A percentile compares a stretch with the other conserved stretches of the same genome.
Evolutionary conservation across 2,888 invertebrate species (phyloP).

Genomic region (Phaonia tiefii): DNA sequence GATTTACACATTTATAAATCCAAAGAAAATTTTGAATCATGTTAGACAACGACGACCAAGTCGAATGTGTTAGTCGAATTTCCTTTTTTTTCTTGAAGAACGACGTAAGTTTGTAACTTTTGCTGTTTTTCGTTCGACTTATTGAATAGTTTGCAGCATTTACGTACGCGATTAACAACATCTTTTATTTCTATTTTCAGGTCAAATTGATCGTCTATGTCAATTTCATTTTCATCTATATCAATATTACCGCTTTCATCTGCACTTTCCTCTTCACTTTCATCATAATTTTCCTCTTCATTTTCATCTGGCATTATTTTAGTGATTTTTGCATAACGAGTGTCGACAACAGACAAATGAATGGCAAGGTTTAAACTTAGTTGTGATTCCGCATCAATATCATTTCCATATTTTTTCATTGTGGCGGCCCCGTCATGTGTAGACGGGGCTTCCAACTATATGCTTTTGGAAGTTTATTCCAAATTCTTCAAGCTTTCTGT

Average conservation of each 20-base stretch:
- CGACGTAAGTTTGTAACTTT: too few relatives aligned
- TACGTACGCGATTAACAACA: too few relatives aligned
- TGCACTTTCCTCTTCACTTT: neutral
- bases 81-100: neutral
- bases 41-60: too few relatives aligned
- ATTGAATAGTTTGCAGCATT: too few relatives aligned
- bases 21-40: too few relatives aligned
- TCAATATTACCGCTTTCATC: neutral
- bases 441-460: too few relatives aligned
- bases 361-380: constrained; percentile 23
- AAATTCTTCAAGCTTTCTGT: constrained; percentile 11
- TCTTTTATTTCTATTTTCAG: neutral
- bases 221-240: neutral
- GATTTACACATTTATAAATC: too few relatives aligned
- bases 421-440: constrained; percentile 23
- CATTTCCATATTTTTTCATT: constrained; percentile 29
- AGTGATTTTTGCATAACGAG: neutral
- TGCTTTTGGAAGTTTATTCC: neutral
- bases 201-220: neutral
- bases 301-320: neutral
- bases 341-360: constrained; percentile 14
- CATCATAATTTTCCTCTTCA: neutral
- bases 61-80: too few relatives aligned
- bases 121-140: too few relatives aligned
- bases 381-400: constrained; percentile 3